Conservation (phyloP, 1,140 invertebrate genomes). For the Trichomalopsis sarcophagae region DNA sequence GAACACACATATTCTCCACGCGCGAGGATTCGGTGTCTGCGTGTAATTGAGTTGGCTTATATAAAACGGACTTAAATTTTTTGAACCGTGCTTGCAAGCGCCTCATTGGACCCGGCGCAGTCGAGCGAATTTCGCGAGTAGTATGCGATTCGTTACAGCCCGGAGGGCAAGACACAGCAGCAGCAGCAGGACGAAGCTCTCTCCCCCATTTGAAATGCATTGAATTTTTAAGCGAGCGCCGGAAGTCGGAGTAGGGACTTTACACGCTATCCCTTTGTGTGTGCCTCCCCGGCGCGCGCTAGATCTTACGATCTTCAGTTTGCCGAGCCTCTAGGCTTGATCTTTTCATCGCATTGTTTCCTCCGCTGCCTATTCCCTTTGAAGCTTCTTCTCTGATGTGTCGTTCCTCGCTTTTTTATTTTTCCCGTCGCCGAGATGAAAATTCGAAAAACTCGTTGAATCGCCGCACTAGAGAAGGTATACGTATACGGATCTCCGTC, state of each 20-base stretch:
- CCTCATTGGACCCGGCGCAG: no score
- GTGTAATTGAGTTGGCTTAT: no score
- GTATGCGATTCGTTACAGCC: slow-evolving; percentile 22
- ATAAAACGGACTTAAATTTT: no score
- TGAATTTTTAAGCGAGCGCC: slow-evolving; percentile 71
- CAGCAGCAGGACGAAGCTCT: slow-evolving; percentile 52
- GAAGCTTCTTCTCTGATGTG: not conserved
- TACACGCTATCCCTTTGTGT: slow-evolving; percentile 57
- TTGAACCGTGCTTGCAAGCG: no score
- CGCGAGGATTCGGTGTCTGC: no score
- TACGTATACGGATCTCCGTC: not conserved
- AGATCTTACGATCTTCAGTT: no score
- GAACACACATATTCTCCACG: not conserved
- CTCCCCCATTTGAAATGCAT: slow-evolving; percentile 73
- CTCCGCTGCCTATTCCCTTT: not conserved
- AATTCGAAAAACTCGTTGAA: not conserved
- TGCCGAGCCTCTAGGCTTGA: not conserved
- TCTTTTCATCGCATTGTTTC: slow-evolving; percentile 21
- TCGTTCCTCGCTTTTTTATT: not conserved
- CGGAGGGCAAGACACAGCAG: slow-evolving; percentile 48
- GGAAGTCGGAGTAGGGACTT: not conserved
- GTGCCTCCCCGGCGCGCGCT: not conserved
- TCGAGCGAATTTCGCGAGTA: not conserved
- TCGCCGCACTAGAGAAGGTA: no score
- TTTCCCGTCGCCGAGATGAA: not conserved